A percentile compares a stretch with the other conserved stretches of the same genome.
phyloP scores from a whole-genome alignment of 2,113 vertebrate species.

The Nymphicus hollandicus region DNA sequence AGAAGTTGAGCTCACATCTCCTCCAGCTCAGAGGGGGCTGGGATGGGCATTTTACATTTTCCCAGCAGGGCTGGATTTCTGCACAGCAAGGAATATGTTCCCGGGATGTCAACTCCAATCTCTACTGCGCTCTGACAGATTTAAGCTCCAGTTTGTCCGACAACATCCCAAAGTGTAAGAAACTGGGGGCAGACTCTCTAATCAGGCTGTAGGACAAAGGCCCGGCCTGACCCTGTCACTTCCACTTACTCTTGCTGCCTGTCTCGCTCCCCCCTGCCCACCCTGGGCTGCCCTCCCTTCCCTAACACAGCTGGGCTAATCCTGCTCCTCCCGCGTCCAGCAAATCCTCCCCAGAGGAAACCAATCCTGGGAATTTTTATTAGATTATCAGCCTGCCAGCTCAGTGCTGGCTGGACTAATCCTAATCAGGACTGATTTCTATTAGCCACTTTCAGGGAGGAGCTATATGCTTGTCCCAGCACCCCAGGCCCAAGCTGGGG shows the following conservation, averaged over 20 bases:
- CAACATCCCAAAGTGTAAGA: constrained; percentile 95
- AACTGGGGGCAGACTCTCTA: constrained; percentile 91
- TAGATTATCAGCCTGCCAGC: constrained; percentile 83
- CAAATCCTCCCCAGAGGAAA: constrained; percentile 88
- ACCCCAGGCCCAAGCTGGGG: constrained; percentile 70
- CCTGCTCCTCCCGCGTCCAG: constrained; percentile 81
- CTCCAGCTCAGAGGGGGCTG: constrained; percentile 10
- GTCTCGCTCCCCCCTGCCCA: constrained; percentile 74
- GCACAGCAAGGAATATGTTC: constrained; percentile 76
- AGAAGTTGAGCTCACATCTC: constrained; percentile 6
- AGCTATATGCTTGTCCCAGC: constrained; percentile 70
- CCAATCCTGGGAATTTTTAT: constrained; percentile 88
- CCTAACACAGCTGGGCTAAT: constrained; percentile 82
- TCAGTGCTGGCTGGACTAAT: constrained; percentile 80
- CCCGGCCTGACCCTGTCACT: constrained; percentile 95
- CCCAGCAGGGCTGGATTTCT: constrained; percentile 75
- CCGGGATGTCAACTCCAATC: constrained; percentile 79
- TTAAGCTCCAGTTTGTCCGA: constrained; percentile 91
- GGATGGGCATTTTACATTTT: constrained; percentile 62
- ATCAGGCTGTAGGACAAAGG: constrained; percentile 95
- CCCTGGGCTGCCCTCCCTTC: constrained; percentile 73
- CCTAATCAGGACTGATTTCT: constrained; percentile 87
- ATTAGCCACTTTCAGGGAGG: constrained; percentile 81
- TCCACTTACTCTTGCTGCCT: constrained; percentile 90
- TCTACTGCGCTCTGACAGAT: constrained; percentile 77